Base-by-base conservation (phyloP, 2,888 invertebrate species). In the Yponomeuta malinellus region DNA sequence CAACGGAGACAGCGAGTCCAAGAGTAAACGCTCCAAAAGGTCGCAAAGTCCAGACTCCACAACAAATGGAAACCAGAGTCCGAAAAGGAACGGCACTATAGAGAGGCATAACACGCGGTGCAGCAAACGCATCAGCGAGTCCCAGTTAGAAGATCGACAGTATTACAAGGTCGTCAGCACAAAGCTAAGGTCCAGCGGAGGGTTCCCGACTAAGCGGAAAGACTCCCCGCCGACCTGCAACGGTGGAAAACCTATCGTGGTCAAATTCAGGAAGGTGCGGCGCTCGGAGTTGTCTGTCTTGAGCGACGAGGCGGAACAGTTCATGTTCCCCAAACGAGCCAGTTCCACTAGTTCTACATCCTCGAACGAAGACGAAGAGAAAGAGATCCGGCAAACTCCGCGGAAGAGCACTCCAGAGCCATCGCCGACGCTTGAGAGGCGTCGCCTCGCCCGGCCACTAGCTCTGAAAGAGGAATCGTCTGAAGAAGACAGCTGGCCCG, bases 271-370 rank as follows among this genome's bases (percentile, higher is more conserved):
- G 71, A 95, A 96, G 74, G 94, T 96, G 29, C 91, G 96, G 5
- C 94, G 94, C 70, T 95, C 96, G 0, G 96, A 97, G 83, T 80
- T 97, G 70, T 94, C 95, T 0, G 93, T 95, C 70, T 85, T 97
- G 69, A 97, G 96, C 78, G 96, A 96, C 76, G 97, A 97, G 83
- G 97, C 97, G 0, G 97, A 97, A 78, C 97, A 96, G 76, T 97
- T 97, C 81, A 95, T 97, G 94, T 97, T 97, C 80, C 95, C 96
- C 0, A 95, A 94, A 76, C 93, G 94, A 64, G 94, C 95, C 29
- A 94, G 94, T 72, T 90, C 92, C 0, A 83, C 87, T 1, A 91
- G 89, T 72, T 93, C 93, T 33, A 92, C 92, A 12, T 92, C 92
- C 0, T 93, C 93, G 5, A 94, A 94, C 0, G 94, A 94, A 73